Evolutionary conservation across 2,888 invertebrate species (phyloP).

Genomic region (Ichneumoninae sp.): DNA sequence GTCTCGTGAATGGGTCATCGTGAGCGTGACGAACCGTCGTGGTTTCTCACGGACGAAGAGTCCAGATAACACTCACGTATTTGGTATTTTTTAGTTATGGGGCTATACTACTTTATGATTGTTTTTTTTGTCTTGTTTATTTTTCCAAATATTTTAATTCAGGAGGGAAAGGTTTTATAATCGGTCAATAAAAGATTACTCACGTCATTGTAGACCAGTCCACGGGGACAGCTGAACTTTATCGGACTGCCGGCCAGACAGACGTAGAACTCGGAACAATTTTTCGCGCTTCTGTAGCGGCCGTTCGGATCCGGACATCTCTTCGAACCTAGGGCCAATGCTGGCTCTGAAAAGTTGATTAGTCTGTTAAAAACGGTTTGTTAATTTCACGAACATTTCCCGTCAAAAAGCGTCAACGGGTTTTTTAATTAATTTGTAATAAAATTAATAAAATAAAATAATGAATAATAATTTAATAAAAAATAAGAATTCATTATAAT

Average conservation of each 20-base stretch:
- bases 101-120: not conserved
- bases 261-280: conserved; percentile 89
- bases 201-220: conserved; percentile 87
- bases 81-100: conserved; percentile 3
- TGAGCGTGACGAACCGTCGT: conserved; percentile 24
- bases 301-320: conserved; percentile 87
- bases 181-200: conserved; percentile 69
- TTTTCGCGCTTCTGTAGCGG: conserved; percentile 86
- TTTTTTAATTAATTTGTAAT: conserved; percentile 5
- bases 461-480: too few species aligned
- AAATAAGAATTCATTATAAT: too few species aligned
- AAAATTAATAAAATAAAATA: too few species aligned
- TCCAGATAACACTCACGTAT: conserved; percentile 37
- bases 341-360: conserved; percentile 74
- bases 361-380: conserved; percentile 16
- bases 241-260: conserved; percentile 87
- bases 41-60: conserved; percentile 48
- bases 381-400: not conserved
- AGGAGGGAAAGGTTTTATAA: not conserved
- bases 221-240: conserved; percentile 88
- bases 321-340: conserved; percentile 76
- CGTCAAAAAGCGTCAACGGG: not conserved
- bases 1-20: conserved; percentile 55
- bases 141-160: conserved; percentile 23
- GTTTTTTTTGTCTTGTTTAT: not conserved